Conservation (phyloP, 2,888 invertebrate genomes). For the Spialia ferax region DNA sequence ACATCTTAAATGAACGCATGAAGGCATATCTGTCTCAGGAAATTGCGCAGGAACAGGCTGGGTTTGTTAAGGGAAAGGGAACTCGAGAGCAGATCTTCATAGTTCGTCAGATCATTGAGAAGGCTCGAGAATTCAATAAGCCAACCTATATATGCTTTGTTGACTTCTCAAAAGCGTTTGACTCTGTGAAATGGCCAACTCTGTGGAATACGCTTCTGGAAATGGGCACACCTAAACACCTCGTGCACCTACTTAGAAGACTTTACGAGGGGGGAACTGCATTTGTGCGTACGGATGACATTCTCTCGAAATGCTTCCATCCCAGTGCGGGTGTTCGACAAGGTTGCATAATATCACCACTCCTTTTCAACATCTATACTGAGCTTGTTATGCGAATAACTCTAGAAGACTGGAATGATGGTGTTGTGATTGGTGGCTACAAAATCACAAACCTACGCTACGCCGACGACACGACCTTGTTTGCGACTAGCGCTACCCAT, state of each 20-base stretch:
- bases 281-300: too few relatives aligned
- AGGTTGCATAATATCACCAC: too few relatives aligned
- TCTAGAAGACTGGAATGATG: too few relatives aligned
- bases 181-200: neutral
- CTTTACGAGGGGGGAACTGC: too few relatives aligned
- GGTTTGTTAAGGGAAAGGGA: neutral
- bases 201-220: neutral
- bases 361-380: too few relatives aligned
- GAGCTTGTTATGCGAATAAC: too few relatives aligned
- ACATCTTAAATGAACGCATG: neutral
- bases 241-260: too few relatives aligned
- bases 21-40: neutral
- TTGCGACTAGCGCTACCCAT: constrained; percentile 7
- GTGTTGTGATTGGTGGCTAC: constrained; percentile 22
- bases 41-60: neutral
- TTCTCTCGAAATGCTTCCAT: too few relatives aligned
- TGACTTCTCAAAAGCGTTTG: neutral
- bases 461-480: constrained; percentile 31
- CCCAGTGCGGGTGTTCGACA: too few relatives aligned
- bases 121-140: neutral
- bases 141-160: neutral
- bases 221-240: too few relatives aligned
- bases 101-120: neutral
- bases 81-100: neutral
- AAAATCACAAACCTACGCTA: too few relatives aligned